Base-by-base conservation (phyloP, 2,888 invertebrate genomes). In the Syrista parreyssii region DNA sequence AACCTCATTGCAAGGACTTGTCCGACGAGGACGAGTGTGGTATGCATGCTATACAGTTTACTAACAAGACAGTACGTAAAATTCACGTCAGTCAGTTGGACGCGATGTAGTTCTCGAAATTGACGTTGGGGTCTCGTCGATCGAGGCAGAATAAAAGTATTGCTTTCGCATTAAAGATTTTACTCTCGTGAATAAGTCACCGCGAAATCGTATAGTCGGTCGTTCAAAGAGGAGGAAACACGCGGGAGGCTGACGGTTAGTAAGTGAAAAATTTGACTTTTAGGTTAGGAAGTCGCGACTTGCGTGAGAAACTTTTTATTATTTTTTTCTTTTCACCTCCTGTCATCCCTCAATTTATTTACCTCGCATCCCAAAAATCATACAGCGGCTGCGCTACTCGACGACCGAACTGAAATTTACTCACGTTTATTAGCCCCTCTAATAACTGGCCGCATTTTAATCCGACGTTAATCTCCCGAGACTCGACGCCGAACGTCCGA, bases 21-120 rank as follows among this genome's bases (percentile, higher is more conserved):
- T 92, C 93, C 0, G 96, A 96, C 84, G 95, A 95, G 88, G 86
- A 89, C 11, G 92, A 92, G 84, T 96, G 96, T 78, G 78, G 78
- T 78, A 78, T 33, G 78, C 78, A 78, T 78, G 75, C 78, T 68
- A 34, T 33, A 33, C 35, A n/a, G 68, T 3, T 75, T 75, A 72
- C 73, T 78, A 75, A 78, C 78, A 68, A 73, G 3, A 32, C 55
- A 31, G 30, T 75, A 35, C 15, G n/a, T 75, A 32, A 31, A 15
- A 68, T 15, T 30, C 32, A 1, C 23, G 12, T 71, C 15, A 15
- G 30, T 71, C 12, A 33, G 55, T 23, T 55, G 6, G 55, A 23
- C 23, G 55, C 55, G 55, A 55, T 23, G 23, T 15, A 15, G 23
- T 55, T 55, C 23, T 2, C 55, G 55, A 55, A 55, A 55, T 55